Percentiles rank a stretch among this genome's conserved stretches.
Evolutionary conservation across 2,888 invertebrate species (phyloP).

Genomic region (Neuroscelio doddi): DNA sequence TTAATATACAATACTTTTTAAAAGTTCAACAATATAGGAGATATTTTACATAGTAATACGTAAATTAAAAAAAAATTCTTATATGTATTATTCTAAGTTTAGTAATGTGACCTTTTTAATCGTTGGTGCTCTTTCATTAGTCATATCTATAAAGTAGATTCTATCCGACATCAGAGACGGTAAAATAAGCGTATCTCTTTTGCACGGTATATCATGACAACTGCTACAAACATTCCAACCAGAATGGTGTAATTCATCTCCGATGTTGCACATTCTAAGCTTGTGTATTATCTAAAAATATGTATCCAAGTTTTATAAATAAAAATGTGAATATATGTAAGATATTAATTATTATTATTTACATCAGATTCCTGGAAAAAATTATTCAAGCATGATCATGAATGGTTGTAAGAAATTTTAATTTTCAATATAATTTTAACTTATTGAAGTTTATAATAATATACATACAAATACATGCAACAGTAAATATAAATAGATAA

Average conservation of each 20-base stretch:
- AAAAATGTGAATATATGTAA: neutral
- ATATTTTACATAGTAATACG: too few species aligned
- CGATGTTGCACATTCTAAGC: slow-evolving; percentile 82
- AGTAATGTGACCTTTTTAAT: slow-evolving; percentile 84
- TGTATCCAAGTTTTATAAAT: neutral
- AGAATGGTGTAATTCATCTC: slow-evolving; percentile 95
- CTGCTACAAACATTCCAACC: slow-evolving; percentile 99
- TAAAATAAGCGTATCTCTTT: slow-evolving; percentile 85
- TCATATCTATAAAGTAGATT: slow-evolving; percentile 88
- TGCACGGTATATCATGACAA: slow-evolving; percentile 78
- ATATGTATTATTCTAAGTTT: too few species aligned
- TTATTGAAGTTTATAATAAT: neutral
- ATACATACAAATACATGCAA: too few species aligned
- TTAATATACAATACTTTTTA: slow-evolving; percentile 5
- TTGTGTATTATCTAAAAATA: slow-evolving; percentile 86
- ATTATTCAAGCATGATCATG: neutral
- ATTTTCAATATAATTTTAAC: neutral
- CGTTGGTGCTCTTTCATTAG: slow-evolving; percentile 80
- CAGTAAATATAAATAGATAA: too few species aligned
- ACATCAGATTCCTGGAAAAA: too few species aligned
- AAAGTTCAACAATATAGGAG: too few species aligned
- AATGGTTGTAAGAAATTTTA: neutral
- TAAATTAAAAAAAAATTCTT: too few species aligned
- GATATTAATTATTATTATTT: too few species aligned
- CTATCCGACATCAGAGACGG: slow-evolving; percentile 88